Percentiles rank a stretch among this genome's conserved stretches.
Evolutionary conservation across 92 coral and sea anemone species (phyloP).

Genomic region (Phenganax subtilis): DNA sequence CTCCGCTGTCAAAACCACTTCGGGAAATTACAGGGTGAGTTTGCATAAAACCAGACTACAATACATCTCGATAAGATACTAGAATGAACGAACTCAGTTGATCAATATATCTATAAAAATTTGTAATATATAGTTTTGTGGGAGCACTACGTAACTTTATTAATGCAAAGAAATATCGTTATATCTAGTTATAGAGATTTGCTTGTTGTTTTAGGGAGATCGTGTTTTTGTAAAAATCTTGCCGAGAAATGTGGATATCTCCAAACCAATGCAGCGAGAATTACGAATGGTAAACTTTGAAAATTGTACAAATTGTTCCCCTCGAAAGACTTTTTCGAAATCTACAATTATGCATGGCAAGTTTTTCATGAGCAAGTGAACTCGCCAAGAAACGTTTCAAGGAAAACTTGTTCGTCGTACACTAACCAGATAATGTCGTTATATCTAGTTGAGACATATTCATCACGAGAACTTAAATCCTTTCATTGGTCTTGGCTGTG

Average conservation of each 20-base stretch:
- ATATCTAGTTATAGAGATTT: background rate
- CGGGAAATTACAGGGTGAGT: constrained; percentile 16
- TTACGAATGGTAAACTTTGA: constrained; percentile 17
- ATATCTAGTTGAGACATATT: constrained; percentile 24
- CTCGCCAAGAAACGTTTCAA: background rate
- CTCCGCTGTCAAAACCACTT: background rate
- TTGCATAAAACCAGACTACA: background rate
- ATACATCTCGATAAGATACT: background rate
- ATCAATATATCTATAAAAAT: background rate
- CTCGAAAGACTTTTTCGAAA: background rate
- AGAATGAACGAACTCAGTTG: background rate
- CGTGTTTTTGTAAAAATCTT: constrained; percentile 34
- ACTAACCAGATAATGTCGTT: background rate
- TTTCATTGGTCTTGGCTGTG: constrained; percentile 30
- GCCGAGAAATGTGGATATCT: constrained; percentile 35
- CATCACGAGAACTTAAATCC: constrained; percentile 34
- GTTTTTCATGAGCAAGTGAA: background rate
- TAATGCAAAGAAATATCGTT: no score
- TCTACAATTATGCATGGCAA: no score
- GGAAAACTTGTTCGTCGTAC: background rate
- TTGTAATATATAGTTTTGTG: no score
- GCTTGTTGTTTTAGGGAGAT: constrained; percentile 12
- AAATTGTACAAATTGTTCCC: background rate
- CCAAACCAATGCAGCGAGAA: constrained; percentile 21
- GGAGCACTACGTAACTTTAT: no score